phyloP scores from a whole-genome alignment of 1,140 invertebrate genomes.

The Zaprionus davidi region DNA sequence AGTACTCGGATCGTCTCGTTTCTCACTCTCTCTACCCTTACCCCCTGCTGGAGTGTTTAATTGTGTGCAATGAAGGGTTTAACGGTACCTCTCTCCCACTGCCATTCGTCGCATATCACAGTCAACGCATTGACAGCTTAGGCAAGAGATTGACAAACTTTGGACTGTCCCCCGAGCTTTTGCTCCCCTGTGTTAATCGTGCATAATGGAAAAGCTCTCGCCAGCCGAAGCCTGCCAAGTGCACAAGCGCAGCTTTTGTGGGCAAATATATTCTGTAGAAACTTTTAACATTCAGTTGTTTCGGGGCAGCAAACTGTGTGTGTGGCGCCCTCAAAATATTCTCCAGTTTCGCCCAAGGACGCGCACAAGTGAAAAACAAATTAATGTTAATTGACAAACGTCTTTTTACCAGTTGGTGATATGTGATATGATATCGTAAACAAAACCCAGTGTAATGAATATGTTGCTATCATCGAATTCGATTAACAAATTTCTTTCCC shows the following conservation, averaged over 20 bases:
- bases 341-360: conserved; percentile 20
- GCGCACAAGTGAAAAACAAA: conserved; percentile 25
- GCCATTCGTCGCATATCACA: conserved; percentile 5
- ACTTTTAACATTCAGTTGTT: conserved; percentile 50
- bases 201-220: conserved; percentile 36
- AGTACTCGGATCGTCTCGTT: not conserved
- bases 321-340: not conserved
- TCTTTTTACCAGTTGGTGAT: conserved; percentile 10
- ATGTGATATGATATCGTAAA: conserved; percentile 17
- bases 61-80: conserved; percentile 4
- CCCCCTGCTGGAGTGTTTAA: conserved; percentile 19
- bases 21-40: not conserved
- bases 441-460: conserved; percentile 12
- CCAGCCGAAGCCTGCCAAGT: conserved; percentile 42
- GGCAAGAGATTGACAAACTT: conserved; percentile 21
- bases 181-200: conserved; percentile 8
- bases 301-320: conserved; percentile 23
- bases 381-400: conserved; percentile 9
- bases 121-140: conserved; percentile 5
- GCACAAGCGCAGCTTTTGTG: conserved; percentile 47
- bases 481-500: not conserved
- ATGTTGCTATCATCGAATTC: not conserved
- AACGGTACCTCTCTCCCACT: not conserved
- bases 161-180: conserved; percentile 34
- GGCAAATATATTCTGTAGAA: conserved; percentile 29